Conservation (phyloP, 2,888 invertebrate species). For the Pristionchus arcanus region DNA sequence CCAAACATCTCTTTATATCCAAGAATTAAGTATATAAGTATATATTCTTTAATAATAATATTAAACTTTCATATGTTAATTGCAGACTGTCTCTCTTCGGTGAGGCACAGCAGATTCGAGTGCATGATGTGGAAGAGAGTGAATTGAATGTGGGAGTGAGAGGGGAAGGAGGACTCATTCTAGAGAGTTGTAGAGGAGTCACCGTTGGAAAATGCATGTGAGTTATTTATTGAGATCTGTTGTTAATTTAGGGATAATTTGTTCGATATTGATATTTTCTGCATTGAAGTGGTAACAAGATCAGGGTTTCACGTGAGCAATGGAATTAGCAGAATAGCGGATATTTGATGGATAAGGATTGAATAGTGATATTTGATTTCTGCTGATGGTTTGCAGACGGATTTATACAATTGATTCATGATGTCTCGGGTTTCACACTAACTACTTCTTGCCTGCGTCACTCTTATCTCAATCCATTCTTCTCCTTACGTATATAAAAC, state of each 20-base stretch:
- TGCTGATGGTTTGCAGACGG: not conserved
- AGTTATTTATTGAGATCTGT: not conserved
- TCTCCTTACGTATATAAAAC: not conserved
- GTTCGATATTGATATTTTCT: not conserved
- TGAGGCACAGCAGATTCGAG: slow-evolving; percentile 67
- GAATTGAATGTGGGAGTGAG: slow-evolving; percentile 61
- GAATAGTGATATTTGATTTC: not conserved
- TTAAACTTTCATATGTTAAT: too few relatives aligned
- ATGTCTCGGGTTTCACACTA: too few relatives aligned
- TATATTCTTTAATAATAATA: too few relatives aligned
- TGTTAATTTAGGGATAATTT: not conserved
- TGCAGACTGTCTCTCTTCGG: slow-evolving; percentile 62
- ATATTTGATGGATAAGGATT: not conserved
- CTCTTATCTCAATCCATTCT: too few relatives aligned
- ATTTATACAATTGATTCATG: not conserved
- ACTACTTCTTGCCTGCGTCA: too few relatives aligned
- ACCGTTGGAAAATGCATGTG: slow-evolving; percentile 24
- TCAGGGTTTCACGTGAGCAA: not conserved
- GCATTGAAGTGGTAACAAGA: not conserved
- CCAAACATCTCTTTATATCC: not conserved
- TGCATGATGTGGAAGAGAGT: slow-evolving; percentile 64
- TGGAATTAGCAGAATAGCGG: not conserved
- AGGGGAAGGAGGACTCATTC: slow-evolving; percentile 63
- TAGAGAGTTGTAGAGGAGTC: slow-evolving; percentile 62
- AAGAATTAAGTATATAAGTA: too few relatives aligned